Conservation (phyloP, 2,888 invertebrate species). For the Branchellion lobata region DNA sequence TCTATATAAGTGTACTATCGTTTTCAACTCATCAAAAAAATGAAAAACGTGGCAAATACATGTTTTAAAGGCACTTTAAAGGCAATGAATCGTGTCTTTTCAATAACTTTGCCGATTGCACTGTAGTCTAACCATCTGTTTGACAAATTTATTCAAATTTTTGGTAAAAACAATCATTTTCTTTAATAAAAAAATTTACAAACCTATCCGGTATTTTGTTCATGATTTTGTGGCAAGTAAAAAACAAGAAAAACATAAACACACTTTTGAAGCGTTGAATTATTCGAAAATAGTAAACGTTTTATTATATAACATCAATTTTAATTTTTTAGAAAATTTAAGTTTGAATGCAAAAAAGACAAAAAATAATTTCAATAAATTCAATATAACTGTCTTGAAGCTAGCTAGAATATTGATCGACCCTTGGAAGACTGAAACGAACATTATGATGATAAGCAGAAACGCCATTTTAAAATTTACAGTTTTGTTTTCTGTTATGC, state of each 20-base stretch:
- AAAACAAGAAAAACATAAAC: neutral
- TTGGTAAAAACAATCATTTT: constrained; percentile 3
- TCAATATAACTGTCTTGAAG: neutral
- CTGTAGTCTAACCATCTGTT: constrained; percentile 61
- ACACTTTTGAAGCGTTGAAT: too few relatives aligned
- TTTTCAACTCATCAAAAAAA: too few relatives aligned
- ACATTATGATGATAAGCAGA: constrained; percentile 17
- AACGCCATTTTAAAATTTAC: neutral
- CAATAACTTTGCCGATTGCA: constrained; percentile 68
- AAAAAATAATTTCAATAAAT: too few relatives aligned
- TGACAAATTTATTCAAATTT: neutral
- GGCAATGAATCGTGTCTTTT: constrained; percentile 72
- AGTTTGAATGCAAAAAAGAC: too few relatives aligned
- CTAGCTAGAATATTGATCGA: constrained; percentile 18
- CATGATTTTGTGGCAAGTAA: neutral
- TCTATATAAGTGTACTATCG: too few relatives aligned
- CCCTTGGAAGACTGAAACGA: neutral
- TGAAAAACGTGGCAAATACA: constrained; percentile 57
- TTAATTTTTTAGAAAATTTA: too few relatives aligned
- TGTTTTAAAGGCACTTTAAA: constrained; percentile 74
- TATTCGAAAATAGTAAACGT: too few relatives aligned
- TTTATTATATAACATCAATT: too few relatives aligned
- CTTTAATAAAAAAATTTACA: neutral
- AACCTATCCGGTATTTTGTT: constrained; percentile 33
- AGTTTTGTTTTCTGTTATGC: neutral